Conservation (phyloP, 2,113 vertebrate genomes). For the Halcyon malimbica region DNA sequence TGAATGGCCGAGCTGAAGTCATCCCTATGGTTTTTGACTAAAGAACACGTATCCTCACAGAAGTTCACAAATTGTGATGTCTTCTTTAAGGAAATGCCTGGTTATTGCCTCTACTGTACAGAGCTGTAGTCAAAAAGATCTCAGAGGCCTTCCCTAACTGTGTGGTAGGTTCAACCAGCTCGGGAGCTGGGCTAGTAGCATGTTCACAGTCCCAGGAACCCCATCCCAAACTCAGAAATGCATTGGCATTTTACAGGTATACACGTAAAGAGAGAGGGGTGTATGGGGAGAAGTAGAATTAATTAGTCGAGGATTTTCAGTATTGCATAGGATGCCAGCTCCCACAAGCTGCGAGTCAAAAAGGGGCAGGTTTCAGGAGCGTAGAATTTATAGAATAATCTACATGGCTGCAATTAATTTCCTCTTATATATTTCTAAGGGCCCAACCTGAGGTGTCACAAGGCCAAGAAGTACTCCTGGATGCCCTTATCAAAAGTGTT, state of each 20-base stretch:
- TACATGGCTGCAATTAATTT: not conserved
- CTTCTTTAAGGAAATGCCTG: not conserved
- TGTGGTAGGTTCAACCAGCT: not conserved
- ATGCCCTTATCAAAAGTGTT: not conserved
- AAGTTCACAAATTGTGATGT: not conserved
- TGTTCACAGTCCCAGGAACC: not conserved
- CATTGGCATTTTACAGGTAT: not conserved
- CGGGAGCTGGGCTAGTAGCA: not conserved
- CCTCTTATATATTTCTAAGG: not conserved
- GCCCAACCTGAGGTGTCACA: not conserved
- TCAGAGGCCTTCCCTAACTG: not conserved
- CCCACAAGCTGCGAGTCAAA: not conserved
- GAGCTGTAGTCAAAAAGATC: not conserved
- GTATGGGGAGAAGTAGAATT: not conserved
- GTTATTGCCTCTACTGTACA: not conserved
- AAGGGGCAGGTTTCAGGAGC: not conserved
- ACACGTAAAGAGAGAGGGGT: not conserved
- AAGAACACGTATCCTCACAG: not conserved
- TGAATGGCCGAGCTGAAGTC: not conserved
- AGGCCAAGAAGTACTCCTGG: not conserved
- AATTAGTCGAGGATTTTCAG: not conserved
- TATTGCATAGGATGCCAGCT: not conserved
- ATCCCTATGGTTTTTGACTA: not conserved
- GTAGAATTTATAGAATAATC: not conserved
- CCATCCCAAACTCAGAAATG: not conserved